A percentile compares a stretch with the other conserved stretches of the same genome.
phyloP scores from a whole-genome alignment of 1,140 invertebrate species.

The Drosophila pseudoobscura region DNA sequence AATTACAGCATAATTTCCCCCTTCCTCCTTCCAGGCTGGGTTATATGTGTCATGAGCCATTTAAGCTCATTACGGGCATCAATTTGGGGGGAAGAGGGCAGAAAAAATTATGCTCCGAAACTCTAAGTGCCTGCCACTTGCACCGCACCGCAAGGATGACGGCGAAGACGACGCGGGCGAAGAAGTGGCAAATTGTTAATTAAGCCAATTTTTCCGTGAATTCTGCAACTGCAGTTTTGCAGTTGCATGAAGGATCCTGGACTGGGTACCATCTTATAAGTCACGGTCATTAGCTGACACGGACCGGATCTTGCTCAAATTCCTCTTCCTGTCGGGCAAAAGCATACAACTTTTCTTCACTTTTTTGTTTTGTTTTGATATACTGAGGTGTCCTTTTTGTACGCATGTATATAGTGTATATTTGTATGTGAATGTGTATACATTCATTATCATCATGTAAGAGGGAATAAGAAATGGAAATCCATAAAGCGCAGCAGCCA shows the following conservation, averaged over 20 bases:
- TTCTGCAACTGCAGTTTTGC: slow-evolving; percentile 22
- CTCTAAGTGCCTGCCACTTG: slow-evolving; percentile 38
- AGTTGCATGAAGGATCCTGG: background rate
- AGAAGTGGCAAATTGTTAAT: slow-evolving; percentile 78
- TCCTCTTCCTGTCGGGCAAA: slow-evolving; percentile 4
- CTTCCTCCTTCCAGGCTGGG: slow-evolving; percentile 22
- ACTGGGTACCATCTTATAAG: slow-evolving; percentile 2
- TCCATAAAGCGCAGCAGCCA: slow-evolving; percentile 80
- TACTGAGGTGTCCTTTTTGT: slow-evolving; percentile 24
- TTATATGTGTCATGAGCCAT: slow-evolving; percentile 82
- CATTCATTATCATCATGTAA: slow-evolving; percentile 72
- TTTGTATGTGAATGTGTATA: background rate
- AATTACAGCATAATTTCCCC: slow-evolving; percentile 12
- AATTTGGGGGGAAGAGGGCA: slow-evolving; percentile 55
- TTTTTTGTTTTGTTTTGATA: slow-evolving; percentile 56
- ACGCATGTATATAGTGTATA: slow-evolving; percentile 30
- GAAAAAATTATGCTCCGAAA: slow-evolving; percentile 43
- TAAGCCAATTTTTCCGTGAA: slow-evolving; percentile 49
- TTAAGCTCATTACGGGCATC: slow-evolving; percentile 82
- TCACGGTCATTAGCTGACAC: slow-evolving; percentile 42
- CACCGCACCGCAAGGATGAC: background rate
- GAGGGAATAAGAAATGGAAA: slow-evolving; percentile 60
- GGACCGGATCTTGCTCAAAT: slow-evolving; percentile 6
- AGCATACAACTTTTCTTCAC: no score
- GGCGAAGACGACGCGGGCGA: slow-evolving; percentile 22